phyloP scores from a whole-genome alignment of 2,113 vertebrate species.

The Gopherus flavomarginatus region DNA sequence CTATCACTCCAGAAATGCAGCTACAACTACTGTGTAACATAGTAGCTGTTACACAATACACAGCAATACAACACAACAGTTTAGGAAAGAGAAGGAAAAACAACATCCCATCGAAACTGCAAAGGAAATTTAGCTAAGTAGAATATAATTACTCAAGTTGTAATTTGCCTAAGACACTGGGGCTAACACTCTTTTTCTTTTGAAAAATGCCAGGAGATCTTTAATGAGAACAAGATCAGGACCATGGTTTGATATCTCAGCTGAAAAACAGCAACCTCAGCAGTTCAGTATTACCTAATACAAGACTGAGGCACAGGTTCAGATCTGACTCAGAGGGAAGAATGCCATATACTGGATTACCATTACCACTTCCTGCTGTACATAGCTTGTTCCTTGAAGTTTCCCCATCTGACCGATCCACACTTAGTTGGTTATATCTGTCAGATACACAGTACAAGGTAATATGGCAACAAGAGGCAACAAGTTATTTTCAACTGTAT shows the following conservation, averaged over 20 bases:
- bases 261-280: conserved; percentile 67
- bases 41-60: background rate
- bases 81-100: conserved; percentile 35
- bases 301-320: conserved; percentile 47
- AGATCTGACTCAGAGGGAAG: conserved; percentile 38
- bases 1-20: conserved; percentile 22
- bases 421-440: background rate
- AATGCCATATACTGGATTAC: conserved; percentile 36
- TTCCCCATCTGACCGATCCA: background rate
- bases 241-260: conserved; percentile 68
- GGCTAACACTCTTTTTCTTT: conserved; percentile 64
- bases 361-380: background rate
- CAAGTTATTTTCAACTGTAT: conserved; percentile 12
- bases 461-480: background rate
- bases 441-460: background rate
- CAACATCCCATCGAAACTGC: conserved; percentile 37
- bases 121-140: conserved; percentile 69
- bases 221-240: conserved; percentile 72
- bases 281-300: conserved; percentile 38
- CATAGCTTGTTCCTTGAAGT: background rate
- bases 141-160: conserved; percentile 68
- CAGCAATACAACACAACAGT: background rate
- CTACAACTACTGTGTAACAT: background rate
- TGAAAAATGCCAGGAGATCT: conserved; percentile 72
- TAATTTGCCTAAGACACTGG: conserved; percentile 70